phyloP scores from a whole-genome alignment of 2,113 vertebrate species.

The Pardalotus punctatus region DNA sequence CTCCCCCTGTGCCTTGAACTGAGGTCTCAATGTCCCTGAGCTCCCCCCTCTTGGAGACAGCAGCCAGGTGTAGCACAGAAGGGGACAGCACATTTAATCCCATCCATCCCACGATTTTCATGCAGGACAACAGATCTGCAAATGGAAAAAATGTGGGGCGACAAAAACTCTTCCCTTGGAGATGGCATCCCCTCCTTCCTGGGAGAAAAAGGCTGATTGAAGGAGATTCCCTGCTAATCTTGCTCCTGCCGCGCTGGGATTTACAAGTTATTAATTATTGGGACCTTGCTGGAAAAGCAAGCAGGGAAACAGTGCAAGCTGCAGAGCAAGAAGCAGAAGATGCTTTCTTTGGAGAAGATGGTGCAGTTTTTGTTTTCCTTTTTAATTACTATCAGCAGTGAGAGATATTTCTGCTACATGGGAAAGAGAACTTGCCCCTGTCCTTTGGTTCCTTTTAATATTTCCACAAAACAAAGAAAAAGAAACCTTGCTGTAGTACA shows the following conservation, averaged over 20 bases:
- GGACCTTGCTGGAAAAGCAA: not conserved
- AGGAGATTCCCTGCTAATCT: not conserved
- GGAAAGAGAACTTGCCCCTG: not conserved
- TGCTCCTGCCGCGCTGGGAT: not conserved
- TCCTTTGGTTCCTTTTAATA: not conserved
- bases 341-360: not conserved
- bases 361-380: not conserved
- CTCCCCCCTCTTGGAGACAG: not conserved
- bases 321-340: not conserved
- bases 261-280: not conserved
- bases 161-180: not conserved
- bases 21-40: accelerated
- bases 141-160: accelerated
- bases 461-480: not conserved
- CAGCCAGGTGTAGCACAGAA: accelerated
- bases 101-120: not conserved
- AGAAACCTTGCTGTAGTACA: not conserved
- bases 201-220: not conserved
- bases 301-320: not conserved
- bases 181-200: not conserved
- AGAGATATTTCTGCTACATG: not conserved
- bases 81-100: not conserved
- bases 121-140: not conserved
- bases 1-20: not conserved
- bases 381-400: not conserved